Percentiles rank a stretch among this genome's conserved stretches.
Conservation (phyloP, 2,888 invertebrate species). For the Drosophila dives region DNA sequence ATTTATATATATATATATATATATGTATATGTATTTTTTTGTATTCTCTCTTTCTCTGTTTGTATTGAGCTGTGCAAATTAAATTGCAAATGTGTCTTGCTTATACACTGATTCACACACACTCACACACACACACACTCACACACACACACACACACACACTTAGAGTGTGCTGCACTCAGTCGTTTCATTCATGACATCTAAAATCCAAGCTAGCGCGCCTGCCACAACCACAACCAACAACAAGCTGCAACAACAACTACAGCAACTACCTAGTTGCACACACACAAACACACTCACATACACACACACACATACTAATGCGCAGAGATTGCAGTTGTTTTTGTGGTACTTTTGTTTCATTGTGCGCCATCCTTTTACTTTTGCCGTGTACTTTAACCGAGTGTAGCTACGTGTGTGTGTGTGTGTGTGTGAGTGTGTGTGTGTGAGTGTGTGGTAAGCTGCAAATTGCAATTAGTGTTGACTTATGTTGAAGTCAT, state of each 20-base stretch:
- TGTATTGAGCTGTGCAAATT: constrained; percentile 68
- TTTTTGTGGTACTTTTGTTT: constrained; percentile 49
- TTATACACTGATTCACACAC: constrained; percentile 10
- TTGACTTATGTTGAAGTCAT: constrained; percentile 73
- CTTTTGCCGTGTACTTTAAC: constrained; percentile 40
- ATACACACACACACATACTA: neutral
- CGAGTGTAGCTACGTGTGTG: constrained; percentile 9
- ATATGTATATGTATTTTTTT: neutral
- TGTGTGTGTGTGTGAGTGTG: constrained; percentile 17
- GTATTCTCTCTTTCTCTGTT: constrained; percentile 31
- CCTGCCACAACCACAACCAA: constrained; percentile 40
- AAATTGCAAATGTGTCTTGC: constrained; percentile 62
- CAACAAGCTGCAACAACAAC: constrained; percentile 23
- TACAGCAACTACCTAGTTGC: constrained; percentile 21
- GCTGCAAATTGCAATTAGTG: constrained; percentile 77
- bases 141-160: neutral
- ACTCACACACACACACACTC: constrained; percentile 5
- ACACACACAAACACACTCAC: constrained; percentile 15
- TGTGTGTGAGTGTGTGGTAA: constrained; percentile 48
- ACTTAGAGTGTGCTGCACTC: constrained; percentile 23
- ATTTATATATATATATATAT: too few species aligned
- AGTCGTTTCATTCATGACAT: constrained; percentile 44
- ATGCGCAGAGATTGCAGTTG: constrained; percentile 43
- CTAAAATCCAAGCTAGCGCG: constrained; percentile 52
- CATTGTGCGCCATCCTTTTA: constrained; percentile 55